These are phyloP conservation scores for Himalopsyche kuldschensis DNA, from an alignment of 2,888 invertebrate genomes.

Conservation along the genomic window DNA sequence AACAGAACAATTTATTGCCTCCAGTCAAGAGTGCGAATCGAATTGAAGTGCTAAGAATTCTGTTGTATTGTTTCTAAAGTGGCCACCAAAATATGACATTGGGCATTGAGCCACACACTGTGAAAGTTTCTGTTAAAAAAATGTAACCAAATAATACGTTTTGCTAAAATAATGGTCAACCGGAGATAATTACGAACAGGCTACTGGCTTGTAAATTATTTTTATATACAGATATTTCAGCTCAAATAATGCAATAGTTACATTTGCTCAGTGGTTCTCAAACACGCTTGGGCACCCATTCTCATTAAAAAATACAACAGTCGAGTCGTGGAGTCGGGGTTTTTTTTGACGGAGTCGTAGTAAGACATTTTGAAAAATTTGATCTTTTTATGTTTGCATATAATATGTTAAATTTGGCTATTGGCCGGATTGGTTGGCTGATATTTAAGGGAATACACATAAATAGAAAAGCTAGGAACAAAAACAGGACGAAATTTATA, in stretches of 20 bases:
- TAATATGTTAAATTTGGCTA: too few species aligned
- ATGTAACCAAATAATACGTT: neutral
- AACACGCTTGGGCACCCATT: neutral
- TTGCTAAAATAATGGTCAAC: neutral
- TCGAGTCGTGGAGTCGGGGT: too few species aligned
- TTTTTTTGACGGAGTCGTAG: too few species aligned
- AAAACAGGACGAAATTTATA: too few species aligned
- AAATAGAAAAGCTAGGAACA: too few species aligned
- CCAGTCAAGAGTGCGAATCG: neutral
- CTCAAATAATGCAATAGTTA: neutral
- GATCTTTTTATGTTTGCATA: too few species aligned
- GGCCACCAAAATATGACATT: neutral
- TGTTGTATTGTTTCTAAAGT: neutral
- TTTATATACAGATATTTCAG: neutral
- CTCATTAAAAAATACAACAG: too few species aligned
- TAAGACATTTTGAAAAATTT: too few species aligned
- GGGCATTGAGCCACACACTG: neutral
- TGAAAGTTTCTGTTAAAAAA: neutral
- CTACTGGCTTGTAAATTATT: neutral
- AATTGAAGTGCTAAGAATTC: neutral
- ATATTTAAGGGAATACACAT: too few species aligned
- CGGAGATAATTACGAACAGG: neutral
- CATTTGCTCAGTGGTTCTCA: neutral
- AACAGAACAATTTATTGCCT: too few species aligned
- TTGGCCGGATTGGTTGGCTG: too few species aligned